Conservation (phyloP, 1,140 invertebrate species). For the Lepidurus packardi region DNA sequence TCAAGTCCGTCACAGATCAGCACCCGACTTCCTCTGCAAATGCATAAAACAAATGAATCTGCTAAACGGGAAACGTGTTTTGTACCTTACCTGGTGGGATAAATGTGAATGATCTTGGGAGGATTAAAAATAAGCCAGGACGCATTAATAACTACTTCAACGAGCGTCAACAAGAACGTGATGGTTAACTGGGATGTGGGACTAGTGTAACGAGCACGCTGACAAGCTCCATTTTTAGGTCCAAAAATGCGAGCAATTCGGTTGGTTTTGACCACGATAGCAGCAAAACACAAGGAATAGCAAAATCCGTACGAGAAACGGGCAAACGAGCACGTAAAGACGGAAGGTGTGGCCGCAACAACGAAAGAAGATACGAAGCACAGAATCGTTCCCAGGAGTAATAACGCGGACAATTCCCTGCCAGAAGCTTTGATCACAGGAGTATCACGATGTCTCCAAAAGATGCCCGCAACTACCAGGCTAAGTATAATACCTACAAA, state of each 20-base stretch:
- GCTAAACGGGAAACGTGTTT: not conserved
- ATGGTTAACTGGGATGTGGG: constrained; percentile 52
- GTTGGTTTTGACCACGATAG: constrained; percentile 56
- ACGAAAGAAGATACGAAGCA: constrained; percentile 55
- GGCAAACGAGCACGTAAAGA: constrained; percentile 49
- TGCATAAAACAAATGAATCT: not conserved
- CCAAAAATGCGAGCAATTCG: constrained; percentile 55
- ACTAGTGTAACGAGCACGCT: constrained; percentile 46
- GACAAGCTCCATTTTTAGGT: constrained; percentile 36
- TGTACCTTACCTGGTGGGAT: constrained; percentile 45
- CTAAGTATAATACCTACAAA: constrained; percentile 72
- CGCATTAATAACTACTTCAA: constrained; percentile 52
- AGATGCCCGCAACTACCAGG: constrained; percentile 59
- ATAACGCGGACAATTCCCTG: constrained; percentile 48
- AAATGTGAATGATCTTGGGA: constrained; percentile 45
- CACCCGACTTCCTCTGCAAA: constrained; percentile 34
- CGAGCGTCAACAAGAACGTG: constrained; percentile 48
- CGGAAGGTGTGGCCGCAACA: constrained; percentile 49
- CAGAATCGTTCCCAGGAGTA: constrained; percentile 49
- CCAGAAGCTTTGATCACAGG: constrained; percentile 57
- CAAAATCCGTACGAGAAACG: constrained; percentile 53
- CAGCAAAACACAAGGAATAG: constrained; percentile 54
- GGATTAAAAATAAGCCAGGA: constrained; percentile 50
- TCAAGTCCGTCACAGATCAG: constrained; percentile 50
- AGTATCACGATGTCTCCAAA: constrained; percentile 56